A percentile compares a stretch with the other conserved stretches of the same genome.
phyloP scores from a whole-genome alignment of 2,888 invertebrate genomes.

The Anthrax anthrax region DNA sequence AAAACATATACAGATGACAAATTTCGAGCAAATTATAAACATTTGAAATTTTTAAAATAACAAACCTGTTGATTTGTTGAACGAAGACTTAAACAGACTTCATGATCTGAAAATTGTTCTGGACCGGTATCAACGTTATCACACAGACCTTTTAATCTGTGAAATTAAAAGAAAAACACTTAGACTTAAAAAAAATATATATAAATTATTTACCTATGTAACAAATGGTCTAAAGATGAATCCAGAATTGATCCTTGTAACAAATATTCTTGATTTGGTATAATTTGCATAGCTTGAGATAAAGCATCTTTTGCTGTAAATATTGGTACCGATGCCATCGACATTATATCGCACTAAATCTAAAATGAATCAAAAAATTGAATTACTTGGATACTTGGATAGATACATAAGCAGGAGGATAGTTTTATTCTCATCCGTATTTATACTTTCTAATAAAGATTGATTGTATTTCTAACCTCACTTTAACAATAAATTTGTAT shows the following conservation, averaged over 20 bases:
- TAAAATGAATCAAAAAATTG: too few relatives aligned
- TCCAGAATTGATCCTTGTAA: constrained; percentile 89
- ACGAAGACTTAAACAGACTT: constrained; percentile 73
- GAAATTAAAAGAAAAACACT: not conserved
- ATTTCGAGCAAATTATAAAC: not conserved
- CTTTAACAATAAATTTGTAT: too few relatives aligned
- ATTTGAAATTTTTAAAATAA: not conserved
- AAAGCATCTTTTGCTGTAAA: constrained; percentile 59
- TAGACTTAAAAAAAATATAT: not conserved
- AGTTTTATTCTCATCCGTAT: too few relatives aligned
- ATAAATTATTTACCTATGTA: constrained; percentile 47
- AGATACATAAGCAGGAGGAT: too few relatives aligned
- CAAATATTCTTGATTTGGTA: constrained; percentile 87
- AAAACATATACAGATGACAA: too few relatives aligned
- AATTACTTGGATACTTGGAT: too few relatives aligned
- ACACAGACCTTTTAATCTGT: constrained; percentile 67
- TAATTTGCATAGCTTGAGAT: constrained; percentile 65
- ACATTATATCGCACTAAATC: too few relatives aligned
- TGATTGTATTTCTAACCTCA: too few relatives aligned
- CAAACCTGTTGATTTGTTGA: constrained; percentile 45
- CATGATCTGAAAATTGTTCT: constrained; percentile 86
- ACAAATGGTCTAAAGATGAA: constrained; percentile 74
- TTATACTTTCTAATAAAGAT: too few relatives aligned
- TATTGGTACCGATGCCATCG: not conserved
- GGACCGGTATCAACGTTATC: constrained; percentile 85